A percentile compares a stretch with the other conserved stretches of the same genome.
These are phyloP conservation scores for Sphecodes monilicornis DNA, from an alignment of 2,888 invertebrate species.

Conservation along the genomic window DNA sequence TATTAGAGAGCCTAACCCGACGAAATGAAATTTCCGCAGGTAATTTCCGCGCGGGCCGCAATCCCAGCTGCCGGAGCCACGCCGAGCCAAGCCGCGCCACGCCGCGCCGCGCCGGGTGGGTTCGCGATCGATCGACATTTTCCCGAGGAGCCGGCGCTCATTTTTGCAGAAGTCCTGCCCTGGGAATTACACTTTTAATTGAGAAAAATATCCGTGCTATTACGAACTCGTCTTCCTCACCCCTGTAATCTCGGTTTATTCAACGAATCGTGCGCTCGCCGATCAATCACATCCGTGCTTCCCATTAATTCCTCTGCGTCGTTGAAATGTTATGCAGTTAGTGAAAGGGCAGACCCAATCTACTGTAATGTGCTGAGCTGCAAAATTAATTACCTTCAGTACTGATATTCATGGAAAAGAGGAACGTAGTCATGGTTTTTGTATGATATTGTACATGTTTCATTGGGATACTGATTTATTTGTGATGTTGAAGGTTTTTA, in stretches of 20 bases:
- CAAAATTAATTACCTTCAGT: too few species aligned
- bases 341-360: too few species aligned
- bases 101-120: not conserved
- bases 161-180: not conserved
- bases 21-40: conserved; percentile 69
- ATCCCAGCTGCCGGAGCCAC: conserved; percentile 30
- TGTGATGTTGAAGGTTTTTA: too few species aligned
- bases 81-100: not conserved
- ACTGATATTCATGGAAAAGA: too few species aligned
- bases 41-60: conserved; percentile 63
- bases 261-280: not conserved
- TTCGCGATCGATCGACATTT: conserved; percentile 55
- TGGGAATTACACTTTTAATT: not conserved
- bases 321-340: not conserved
- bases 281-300: not conserved
- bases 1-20: conserved; percentile 58
- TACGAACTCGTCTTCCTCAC: not conserved
- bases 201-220: conserved; percentile 35
- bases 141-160: conserved; percentile 11
- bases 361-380: too few species aligned
- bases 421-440: too few species aligned
- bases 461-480: too few species aligned
- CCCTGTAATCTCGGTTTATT: not conserved
- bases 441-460: too few species aligned
- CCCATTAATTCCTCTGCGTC: not conserved